Conservation (phyloP, 1,140 invertebrate genomes). For the Grapholita molesta region DNA sequence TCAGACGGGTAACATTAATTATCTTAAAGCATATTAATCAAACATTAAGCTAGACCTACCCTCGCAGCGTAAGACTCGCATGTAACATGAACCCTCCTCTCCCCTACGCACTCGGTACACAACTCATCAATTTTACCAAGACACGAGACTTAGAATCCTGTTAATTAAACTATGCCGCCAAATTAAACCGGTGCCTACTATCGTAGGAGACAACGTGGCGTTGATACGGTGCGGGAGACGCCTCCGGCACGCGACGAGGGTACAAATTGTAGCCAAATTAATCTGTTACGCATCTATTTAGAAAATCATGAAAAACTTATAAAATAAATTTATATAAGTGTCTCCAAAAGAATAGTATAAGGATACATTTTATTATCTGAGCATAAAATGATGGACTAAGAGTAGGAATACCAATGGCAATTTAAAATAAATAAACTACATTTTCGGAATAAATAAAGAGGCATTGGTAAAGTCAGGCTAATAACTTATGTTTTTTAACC, state of each 20-base stretch:
- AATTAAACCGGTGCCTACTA: constrained; percentile 49
- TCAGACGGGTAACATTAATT: constrained; percentile 41
- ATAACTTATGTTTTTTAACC: too few relatives aligned
- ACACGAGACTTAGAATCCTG: constrained; percentile 64
- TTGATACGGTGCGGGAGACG: constrained; percentile 22
- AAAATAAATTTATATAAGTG: too few relatives aligned
- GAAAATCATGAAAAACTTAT: background rate
- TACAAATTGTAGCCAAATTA: background rate
- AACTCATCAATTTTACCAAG: constrained; percentile 70
- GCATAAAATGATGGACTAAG: too few relatives aligned
- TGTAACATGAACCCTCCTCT: constrained; percentile 32
- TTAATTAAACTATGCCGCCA: constrained; percentile 72
- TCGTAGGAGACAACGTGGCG: constrained; percentile 32
- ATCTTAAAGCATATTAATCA: constrained; percentile 61
- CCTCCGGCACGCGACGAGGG: background rate
- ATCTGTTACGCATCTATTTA: constrained; percentile 17
- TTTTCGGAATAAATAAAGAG: too few relatives aligned
- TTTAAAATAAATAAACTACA: too few relatives aligned
- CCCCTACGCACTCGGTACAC: constrained; percentile 40
- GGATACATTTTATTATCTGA: too few relatives aligned
- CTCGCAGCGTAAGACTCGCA: constrained; percentile 61
- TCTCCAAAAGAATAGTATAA: too few relatives aligned
- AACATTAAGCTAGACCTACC: constrained; percentile 40
- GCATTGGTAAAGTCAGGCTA: too few relatives aligned
- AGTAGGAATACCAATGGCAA: too few relatives aligned